phyloP scores from a whole-genome alignment of 2,888 invertebrate genomes.

The Chorisops tibialis region DNA sequence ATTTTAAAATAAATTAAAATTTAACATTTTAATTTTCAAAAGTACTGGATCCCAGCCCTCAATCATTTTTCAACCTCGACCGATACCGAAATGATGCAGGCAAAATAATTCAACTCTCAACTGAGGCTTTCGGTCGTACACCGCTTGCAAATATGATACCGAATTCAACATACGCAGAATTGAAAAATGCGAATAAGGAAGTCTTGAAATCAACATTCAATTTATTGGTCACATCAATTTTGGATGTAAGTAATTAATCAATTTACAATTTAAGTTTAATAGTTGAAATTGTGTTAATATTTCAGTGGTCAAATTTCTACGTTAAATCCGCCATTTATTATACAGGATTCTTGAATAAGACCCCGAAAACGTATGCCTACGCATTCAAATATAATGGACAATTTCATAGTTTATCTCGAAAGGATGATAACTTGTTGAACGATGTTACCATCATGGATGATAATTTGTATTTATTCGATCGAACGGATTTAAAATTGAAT shows the following conservation, averaged over 20 bases:
- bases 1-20: too few relatives aligned
- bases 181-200: neutral
- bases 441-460: neutral
- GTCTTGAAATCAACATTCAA: neutral
- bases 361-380: conserved; percentile 44
- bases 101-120: neutral
- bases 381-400: conserved; percentile 47
- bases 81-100: neutral
- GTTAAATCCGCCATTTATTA: conserved; percentile 15
- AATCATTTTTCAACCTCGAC: neutral
- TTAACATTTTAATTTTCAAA: neutral
- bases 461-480: conserved; percentile 43
- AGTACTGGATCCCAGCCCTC: neutral
- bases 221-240: conserved; percentile 9
- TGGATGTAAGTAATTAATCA: conserved; percentile 5
- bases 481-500: conserved; percentile 24
- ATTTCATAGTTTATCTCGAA: conserved; percentile 35
- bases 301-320: conserved; percentile 8
- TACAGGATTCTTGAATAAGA: conserved; percentile 10
- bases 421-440: conserved; percentile 53
- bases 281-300: neutral
- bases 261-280: neutral
- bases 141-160: neutral
- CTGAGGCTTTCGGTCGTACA: neutral
- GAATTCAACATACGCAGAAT: neutral